Evolutionary conservation across 1,140 invertebrate genomes (phyloP).

Genomic region (Tyrophagus putrescentiae): DNA sequence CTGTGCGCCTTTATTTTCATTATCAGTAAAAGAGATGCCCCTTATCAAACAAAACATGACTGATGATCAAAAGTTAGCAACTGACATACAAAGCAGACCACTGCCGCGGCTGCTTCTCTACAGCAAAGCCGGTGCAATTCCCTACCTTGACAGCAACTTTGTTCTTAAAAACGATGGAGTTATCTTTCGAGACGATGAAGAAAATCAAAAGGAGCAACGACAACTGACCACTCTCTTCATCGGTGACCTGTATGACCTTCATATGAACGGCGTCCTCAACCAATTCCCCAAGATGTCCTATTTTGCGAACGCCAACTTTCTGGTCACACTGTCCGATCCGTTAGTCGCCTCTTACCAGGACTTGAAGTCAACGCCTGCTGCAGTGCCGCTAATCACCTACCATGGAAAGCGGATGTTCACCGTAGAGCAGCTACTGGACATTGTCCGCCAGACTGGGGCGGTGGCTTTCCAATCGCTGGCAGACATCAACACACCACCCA

Average conservation of each 20-base stretch:
- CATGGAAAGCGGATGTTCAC: slow-evolving; percentile 7
- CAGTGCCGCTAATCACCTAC: neutral
- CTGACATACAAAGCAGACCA: neutral
- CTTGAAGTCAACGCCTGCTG: neutral
- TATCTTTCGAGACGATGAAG: neutral
- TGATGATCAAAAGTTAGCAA: no score
- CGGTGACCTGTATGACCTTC: no score
- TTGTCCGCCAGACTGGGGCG: neutral
- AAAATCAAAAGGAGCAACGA: no score
- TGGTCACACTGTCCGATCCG: slow-evolving; percentile 1
- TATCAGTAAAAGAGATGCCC: no score
- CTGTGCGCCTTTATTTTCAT: no score
- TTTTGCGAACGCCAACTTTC: neutral
- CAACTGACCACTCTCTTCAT: no score
- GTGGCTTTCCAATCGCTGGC: neutral
- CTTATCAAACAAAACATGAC: no score
- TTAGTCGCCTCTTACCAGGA: neutral
- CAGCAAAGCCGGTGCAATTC: neutral
- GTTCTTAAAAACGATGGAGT: slow-evolving; percentile 1
- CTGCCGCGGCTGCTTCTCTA: neutral
- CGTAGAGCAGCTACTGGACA: neutral
- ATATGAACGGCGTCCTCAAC: neutral
- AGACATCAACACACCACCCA: slow-evolving; percentile 5
- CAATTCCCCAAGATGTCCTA: neutral
- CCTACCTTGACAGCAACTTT: slow-evolving; percentile 3